A percentile compares a stretch with the other conserved stretches of the same genome.
Conservation (phyloP, 2,888 invertebrate species). For the Pristionchus japonicus region DNA sequence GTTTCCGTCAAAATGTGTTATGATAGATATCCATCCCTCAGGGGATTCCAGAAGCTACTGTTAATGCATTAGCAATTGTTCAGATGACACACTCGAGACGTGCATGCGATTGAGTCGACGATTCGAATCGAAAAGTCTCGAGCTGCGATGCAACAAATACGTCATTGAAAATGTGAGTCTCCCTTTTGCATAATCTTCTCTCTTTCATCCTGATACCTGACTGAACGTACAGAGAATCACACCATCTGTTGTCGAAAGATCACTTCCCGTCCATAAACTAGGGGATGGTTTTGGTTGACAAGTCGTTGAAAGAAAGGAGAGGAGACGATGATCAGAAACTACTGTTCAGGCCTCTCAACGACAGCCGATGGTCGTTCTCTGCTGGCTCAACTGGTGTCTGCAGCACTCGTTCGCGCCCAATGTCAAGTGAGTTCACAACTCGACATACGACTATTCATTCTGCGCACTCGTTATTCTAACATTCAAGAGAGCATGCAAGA, state of each 20-base stretch:
- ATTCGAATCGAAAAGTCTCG: constrained; percentile 69
- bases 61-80: constrained; percentile 36
- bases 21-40: no score
- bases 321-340: neutral
- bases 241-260: no score
- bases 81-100: constrained; percentile 73
- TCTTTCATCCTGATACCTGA: no score
- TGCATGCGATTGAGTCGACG: constrained; percentile 73
- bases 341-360: constrained; percentile 50
- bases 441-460: no score
- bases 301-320: no score
- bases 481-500: no score
- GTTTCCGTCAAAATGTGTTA: no score
- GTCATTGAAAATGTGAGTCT: constrained; percentile 67
- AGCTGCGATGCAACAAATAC: constrained; percentile 67
- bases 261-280: no score
- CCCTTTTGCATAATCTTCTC: no score
- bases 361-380: constrained; percentile 71
- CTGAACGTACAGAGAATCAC: no score
- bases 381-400: constrained; percentile 73
- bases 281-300: no score
- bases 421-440: constrained; percentile 51
- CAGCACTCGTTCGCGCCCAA: constrained; percentile 69
- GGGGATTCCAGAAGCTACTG: neutral
- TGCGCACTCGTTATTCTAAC: no score